Conservation (phyloP, 2,888 invertebrate genomes). For the Mythimna impura region DNA sequence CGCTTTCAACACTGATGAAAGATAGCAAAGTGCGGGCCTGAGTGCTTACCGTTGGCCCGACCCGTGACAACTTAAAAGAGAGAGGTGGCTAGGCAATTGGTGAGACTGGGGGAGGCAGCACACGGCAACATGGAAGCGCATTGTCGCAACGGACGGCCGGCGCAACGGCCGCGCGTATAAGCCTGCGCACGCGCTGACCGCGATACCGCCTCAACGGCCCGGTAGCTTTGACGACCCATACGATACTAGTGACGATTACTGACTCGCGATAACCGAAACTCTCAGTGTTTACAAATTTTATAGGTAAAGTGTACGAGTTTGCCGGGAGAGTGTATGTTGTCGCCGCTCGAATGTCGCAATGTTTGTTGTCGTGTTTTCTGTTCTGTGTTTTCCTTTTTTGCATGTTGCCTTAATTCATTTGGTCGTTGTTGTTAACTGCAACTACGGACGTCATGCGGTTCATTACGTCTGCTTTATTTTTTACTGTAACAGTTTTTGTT, state of each 20-base stretch:
- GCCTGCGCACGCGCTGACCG: conserved; percentile 80
- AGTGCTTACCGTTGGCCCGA: conserved; percentile 75
- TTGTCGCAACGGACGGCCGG: conserved; percentile 86
- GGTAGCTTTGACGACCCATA: conserved; percentile 61
- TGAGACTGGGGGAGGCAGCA: conserved; percentile 83
- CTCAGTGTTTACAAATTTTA: conserved; percentile 70
- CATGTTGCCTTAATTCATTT: conserved; percentile 43
- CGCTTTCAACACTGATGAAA: conserved; percentile 62
- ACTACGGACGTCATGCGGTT: conserved; percentile 30
- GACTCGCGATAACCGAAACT: conserved; percentile 67
- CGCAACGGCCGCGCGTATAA: conserved; percentile 84
- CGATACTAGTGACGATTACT: conserved; percentile 65
- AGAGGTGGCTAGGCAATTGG: conserved; percentile 86
- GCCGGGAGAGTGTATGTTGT: conserved; percentile 60
- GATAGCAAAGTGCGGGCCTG: conserved; percentile 57
- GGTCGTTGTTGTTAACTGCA: conserved; percentile 45
- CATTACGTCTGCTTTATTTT: conserved; percentile 27
- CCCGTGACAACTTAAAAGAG: conserved; percentile 85
- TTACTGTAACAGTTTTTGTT: conserved; percentile 9
- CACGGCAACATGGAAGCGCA: conserved; percentile 81
- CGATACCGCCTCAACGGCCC: conserved; percentile 53
- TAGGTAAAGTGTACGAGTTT: conserved; percentile 71
- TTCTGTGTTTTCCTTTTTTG: conserved; percentile 55
- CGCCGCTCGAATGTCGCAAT: conserved; percentile 70
- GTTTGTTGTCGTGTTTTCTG: conserved; percentile 63